Base-by-base conservation (phyloP, 1,140 invertebrate species). In the Bactericera cockerelli region DNA sequence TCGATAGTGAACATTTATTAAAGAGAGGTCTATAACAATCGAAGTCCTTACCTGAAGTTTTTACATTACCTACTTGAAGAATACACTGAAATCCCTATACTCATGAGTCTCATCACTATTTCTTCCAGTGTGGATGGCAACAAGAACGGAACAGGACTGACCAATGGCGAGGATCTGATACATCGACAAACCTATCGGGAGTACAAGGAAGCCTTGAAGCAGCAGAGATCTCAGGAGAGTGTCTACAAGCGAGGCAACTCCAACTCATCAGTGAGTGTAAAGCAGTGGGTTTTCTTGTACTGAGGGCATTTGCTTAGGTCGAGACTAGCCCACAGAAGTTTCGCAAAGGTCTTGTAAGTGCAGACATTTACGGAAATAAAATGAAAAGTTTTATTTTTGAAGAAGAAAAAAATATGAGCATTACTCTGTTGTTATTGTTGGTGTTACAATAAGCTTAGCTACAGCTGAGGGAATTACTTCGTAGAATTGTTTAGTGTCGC, bases 131-230 rank as follows among this genome's bases (percentile, higher is more conserved):
- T 49, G 42, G 42, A 49, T 22, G 42, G 42, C 4, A 16, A 16
- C 42, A 49, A 49, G 22, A 19, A 16, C n/a, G 42, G 42, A 4
- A 49, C n/a, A 8, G 42, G 42, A 10, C 42, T 49, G 3, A 49
- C 4, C 42, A 49, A 49, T n/a, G 42, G 42, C 4, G 42, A 57
- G 26, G 16, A 57, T 57, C 4, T 56, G 4, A 8, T 56, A 22
- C 26, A 26, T 56, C 14, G 24, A 22, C 55, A 56, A 25, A 26
- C 26, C 6, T 25, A 56, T 69, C 81, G 86, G 73, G 87, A 90
- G 75, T 91, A 89, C 73, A 89, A 89, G 75, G 88, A 90, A 76
- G 86, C 87, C 39, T 70, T 89, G 69, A 82, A 83, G 70, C 84
- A 87, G 67, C 87, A 89, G 70, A 77, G 88, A 61, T 83, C 80